phyloP scores from a whole-genome alignment of 2,113 vertebrate genomes.

The Guaruba guarouba region DNA sequence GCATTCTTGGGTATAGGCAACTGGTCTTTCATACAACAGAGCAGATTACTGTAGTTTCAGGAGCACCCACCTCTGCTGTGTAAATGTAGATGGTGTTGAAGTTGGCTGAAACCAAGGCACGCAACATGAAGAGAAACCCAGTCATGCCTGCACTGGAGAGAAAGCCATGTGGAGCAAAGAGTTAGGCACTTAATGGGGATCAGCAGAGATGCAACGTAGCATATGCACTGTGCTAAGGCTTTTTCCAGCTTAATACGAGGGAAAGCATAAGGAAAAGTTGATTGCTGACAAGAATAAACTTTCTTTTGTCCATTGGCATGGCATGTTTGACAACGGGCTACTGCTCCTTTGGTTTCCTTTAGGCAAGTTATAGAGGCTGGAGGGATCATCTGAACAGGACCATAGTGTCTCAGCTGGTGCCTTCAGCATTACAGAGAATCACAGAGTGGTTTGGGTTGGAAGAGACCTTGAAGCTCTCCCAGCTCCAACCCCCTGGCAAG shows the following conservation, averaged over 20 bases:
- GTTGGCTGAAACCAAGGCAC: constrained; percentile 90
- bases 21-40: neutral
- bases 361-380: neutral
- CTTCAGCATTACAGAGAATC: neutral
- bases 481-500: neutral
- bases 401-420: neutral
- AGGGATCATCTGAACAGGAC: neutral
- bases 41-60: neutral
- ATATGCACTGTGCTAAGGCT: neutral
- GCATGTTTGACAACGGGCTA: neutral
- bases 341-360: neutral
- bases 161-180: neutral
- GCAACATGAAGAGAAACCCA: constrained; percentile 87
- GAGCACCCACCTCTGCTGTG: constrained; percentile 87
- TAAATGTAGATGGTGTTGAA: constrained; percentile 97
- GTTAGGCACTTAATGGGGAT: neutral
- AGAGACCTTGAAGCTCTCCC: neutral
- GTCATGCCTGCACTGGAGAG: constrained; percentile 78
- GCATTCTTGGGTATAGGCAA: neutral
- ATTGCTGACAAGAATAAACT: neutral
- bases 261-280: neutral
- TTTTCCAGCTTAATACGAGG: neutral
- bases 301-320: neutral
- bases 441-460: neutral
- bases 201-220: neutral